These are phyloP conservation scores for Enoplosus armatus DNA, from an alignment of 2,797 vertebrate genomes.

Conservation along the genomic window DNA sequence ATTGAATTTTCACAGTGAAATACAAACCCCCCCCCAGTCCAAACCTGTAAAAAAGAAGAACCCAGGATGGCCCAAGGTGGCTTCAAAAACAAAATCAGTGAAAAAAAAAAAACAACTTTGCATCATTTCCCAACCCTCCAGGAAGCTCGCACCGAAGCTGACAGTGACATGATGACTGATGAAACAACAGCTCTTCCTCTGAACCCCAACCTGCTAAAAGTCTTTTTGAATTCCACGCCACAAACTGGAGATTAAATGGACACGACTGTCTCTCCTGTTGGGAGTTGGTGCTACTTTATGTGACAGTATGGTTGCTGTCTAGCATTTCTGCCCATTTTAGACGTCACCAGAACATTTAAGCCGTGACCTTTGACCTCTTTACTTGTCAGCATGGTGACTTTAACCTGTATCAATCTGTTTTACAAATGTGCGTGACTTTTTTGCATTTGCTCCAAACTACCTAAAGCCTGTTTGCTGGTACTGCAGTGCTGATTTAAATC, in stretches of 20 bases:
- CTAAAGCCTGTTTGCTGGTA: background rate
- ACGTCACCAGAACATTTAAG: background rate
- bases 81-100: constrained; percentile 1
- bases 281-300: background rate
- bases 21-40: background rate
- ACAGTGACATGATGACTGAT: constrained; percentile 11
- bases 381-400: background rate
- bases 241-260: constrained; percentile 1
- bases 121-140: background rate
- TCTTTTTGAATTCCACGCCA: background rate
- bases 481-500: constrained; percentile 18
- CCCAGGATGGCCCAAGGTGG: background rate
- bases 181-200: background rate
- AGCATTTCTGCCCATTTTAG: background rate
- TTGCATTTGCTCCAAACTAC: background rate
- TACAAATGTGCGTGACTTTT: background rate
- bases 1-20: constrained; percentile 18
- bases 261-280: background rate
- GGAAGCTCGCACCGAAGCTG: background rate
- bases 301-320: background rate
- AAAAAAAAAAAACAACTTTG: constrained; percentile 12
- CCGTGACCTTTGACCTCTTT: background rate
- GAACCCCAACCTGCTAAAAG: background rate
- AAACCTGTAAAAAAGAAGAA: background rate
- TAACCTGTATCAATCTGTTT: background rate